These are phyloP conservation scores for Stegodyphus dumicola DNA, from an alignment of 1,140 invertebrate species.

Conservation along the genomic window DNA sequence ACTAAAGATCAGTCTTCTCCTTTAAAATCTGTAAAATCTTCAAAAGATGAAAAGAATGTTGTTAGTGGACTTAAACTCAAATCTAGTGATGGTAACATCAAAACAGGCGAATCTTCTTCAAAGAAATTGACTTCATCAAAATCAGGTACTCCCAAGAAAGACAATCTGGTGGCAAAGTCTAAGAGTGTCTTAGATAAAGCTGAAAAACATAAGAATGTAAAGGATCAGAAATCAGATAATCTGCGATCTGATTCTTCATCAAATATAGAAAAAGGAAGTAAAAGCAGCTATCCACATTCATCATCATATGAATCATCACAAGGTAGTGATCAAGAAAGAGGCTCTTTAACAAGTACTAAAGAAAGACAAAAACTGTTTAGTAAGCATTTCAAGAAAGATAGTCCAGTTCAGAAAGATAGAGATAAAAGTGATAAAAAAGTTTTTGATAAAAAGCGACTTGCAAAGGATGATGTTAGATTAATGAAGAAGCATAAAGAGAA, in stretches of 20 bases:
- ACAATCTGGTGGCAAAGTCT: neutral
- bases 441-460: constrained; percentile 10
- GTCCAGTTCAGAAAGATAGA: neutral
- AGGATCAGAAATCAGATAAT: neutral
- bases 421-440: neutral
- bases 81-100: too few relatives aligned
- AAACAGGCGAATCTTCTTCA: neutral
- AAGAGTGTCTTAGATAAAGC: neutral
- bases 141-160: too few relatives aligned
- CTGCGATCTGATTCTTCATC: neutral
- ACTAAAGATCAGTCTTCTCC: too few relatives aligned
- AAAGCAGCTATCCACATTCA: constrained; percentile 7
- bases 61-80: too few relatives aligned
- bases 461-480: neutral
- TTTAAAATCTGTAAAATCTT: too few relatives aligned
- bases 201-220: neutral
- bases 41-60: too few relatives aligned
- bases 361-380: constrained; percentile 40
- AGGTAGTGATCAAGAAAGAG: constrained; percentile 40
- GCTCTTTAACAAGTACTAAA: neutral
- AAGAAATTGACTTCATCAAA: too few relatives aligned
- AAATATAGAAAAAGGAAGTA: constrained; percentile 11
- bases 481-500: neutral
- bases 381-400: constrained; percentile 41
- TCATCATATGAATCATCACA: constrained; percentile 57